Evolutionary conservation across 92 coral and sea anemone genomes (phyloP), one percentile per base, ranked within the genome.

Genomic region (Umimayanthus chanpuru): DNA sequence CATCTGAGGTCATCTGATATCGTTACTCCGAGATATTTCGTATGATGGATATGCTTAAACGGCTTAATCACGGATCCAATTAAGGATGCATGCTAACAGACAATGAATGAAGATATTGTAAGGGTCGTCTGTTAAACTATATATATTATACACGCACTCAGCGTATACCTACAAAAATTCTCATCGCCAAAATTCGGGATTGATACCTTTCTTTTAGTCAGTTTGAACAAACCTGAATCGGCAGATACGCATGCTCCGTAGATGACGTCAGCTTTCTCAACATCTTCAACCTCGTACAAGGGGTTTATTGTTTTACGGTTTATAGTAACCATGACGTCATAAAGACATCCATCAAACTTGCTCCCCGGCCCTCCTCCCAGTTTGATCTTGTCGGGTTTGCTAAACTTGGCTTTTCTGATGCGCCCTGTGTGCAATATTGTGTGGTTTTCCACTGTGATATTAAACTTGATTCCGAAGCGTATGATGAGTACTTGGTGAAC

Each of bases 381-480:
- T 16, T 83, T 83, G 5, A 83, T 83, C 74, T 83, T 83, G 78
- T 83, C 87, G 2, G 87, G 87, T 43, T 83, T 83, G 67, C 77
- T 71, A 50, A 83, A 83, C 47, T 14, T 47, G n/a, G 87, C 77
- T 28, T 83, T 68, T 21, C 26, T 83, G 38, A 70, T 44, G 16
- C 14, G 18, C 18, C 87, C 43, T 3, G 29, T 49, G 56, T 26
- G 28, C 26, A 0, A 4, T 8, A 70, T 16, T 28, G 79, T 21
- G 41, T 16, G 26, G 43, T 29, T 70, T 32, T 44, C 87, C 1
- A 3, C 29, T 15, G 77, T 43, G 64, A 83, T 71, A 43, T 83
- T 70, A 55, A 83, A 83, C 26, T 47, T 36, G 56, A 67, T 44
- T 1, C 65, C 76, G n/a, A 68, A 44, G 32, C 87, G 76, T 47